Evolutionary conservation across 2,113 vertebrate genomes (phyloP), one percentile per base, ranked within the genome.

Genomic region (Heterotilapia buettikoferi): DNA sequence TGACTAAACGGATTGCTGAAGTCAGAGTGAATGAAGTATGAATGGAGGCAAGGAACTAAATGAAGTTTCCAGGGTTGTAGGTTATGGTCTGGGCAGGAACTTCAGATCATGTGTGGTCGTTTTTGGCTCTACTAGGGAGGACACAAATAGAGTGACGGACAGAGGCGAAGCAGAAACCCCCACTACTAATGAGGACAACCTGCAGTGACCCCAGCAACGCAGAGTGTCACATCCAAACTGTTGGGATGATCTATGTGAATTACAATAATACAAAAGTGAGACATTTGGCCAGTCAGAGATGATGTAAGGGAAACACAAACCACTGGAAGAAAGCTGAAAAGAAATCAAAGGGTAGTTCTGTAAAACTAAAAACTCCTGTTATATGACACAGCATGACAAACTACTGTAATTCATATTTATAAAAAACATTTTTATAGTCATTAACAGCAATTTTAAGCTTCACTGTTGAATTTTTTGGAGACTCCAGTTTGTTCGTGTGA

Each of bases 141-240:
- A 84, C 88, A 83, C 85, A 89, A 90, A 90, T 78, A 89, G 89
- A 66, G 81, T 89, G 89, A 89, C 7, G 85, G 88, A 92, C 87
- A 26, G 52, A 87, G 86, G 73, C 33, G 83, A 89, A 79, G 71
- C 82, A 80, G 56, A 90, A 92, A 92, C 86, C 86, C 84, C 80
- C 36, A 84, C 66, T 84, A 86, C 93, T 94, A 96, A 96, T 95
- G 94, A 95, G 94, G 89, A 90, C 88, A 88, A 86, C 89, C 83
- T 82, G 54, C 66, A 5, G 57, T 93, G 94, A 94, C 93, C 95
- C 84, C 54, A 3, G 33, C 83, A 83, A 79, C 26, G 76, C 83
- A 26, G 52, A 78, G 90, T 90, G 90, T 91, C 90, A 89, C 85
- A 88, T 78, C 19, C 63, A 83, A 80, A 40, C 59, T 80, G 66